Percentiles rank a stretch among this genome's conserved stretches.
These are phyloP conservation scores for Meloe dianella DNA, from an alignment of 2,888 invertebrate genomes.

Conservation along the genomic window DNA sequence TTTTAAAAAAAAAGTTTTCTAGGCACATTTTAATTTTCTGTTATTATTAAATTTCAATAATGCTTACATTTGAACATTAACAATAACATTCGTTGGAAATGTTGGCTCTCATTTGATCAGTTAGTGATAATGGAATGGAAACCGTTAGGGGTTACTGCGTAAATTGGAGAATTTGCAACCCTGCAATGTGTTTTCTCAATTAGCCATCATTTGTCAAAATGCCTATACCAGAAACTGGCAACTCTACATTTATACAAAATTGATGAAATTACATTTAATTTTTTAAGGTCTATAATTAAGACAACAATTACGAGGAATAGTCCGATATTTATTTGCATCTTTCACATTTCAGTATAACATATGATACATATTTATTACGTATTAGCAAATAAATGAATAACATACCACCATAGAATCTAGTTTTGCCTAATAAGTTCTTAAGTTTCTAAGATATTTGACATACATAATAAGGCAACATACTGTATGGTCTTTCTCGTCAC, in stretches of 20 bases:
- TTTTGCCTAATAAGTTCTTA: slow-evolving; percentile 32
- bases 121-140: background rate
- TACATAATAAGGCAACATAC: slow-evolving; percentile 55
- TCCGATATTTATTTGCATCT: slow-evolving; percentile 32
- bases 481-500: slow-evolving; percentile 44
- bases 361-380: slow-evolving; percentile 30
- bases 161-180: slow-evolving; percentile 51
- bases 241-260: background rate
- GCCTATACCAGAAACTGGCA: slow-evolving; percentile 50
- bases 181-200: slow-evolving; percentile 49
- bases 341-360: slow-evolving; percentile 34
- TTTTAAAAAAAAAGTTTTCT: no score
- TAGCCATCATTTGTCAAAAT: slow-evolving; percentile 56
- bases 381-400: slow-evolving; percentile 33
- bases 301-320: slow-evolving; percentile 30
- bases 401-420: slow-evolving; percentile 28
- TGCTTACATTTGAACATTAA: background rate
- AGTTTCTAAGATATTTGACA: slow-evolving; percentile 45
- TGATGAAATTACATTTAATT: background rate
- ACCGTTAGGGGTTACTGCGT: slow-evolving; percentile 24
- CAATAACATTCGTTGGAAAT: slow-evolving; percentile 20
- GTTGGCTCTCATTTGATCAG: background rate
- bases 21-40: slow-evolving; percentile 19
- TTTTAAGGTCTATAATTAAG: background rate
- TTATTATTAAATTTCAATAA: background rate